Base-by-base conservation (phyloP, 2,113 vertebrate genomes). In the Onychostoma macrolepis region DNA sequence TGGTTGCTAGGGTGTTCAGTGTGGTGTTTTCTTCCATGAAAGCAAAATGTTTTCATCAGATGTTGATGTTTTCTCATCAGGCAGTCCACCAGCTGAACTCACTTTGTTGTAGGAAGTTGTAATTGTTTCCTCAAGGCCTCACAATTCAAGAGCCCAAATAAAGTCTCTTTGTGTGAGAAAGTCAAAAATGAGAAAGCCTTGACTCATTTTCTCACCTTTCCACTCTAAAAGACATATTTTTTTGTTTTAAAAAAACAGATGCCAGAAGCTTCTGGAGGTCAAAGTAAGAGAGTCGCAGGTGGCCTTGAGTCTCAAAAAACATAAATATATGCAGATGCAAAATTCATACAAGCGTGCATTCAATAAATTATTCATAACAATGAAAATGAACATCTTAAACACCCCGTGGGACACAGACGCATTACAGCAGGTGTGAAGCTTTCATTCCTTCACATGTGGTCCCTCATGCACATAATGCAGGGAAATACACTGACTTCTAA, bases 281-380 rank as follows among this genome's bases (percentile, higher is more conserved):
- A 43, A 63, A 2, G 48, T 79, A 43, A 79, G 21, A 67, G 28
- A 48, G 12, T 11, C 48, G 19, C 74, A 69, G 84, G n/a, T 50
- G 58, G 41, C 61, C 75, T 86, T 67, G 41, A 78, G 61, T 30
- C 30, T 85, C n/a, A 50, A 67, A 30, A 85, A 53, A 53, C 50
- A 2, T n/a, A 58, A 33, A 48, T 26, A 48, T 80, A 58, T 58
- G 76, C 78, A 80, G 21, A 80, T 53, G 8, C 19, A 61, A 38
- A 9, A 33, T 80, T 33, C 15, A 11, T 13, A 61, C 21, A 45
- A 48, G 43, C 2, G 6, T 6, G 11, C 30, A 58, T 80, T 8
- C 50, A n/a, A 38, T 58, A 36, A 58, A 80, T 43, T 41, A 63
- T 80, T 80, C 30, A 80, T 41, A n/a, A 61, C 50, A n/a, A 38